Conservation (phyloP, 2,113 vertebrate species). For the Nothocercus nigrocapillus region DNA sequence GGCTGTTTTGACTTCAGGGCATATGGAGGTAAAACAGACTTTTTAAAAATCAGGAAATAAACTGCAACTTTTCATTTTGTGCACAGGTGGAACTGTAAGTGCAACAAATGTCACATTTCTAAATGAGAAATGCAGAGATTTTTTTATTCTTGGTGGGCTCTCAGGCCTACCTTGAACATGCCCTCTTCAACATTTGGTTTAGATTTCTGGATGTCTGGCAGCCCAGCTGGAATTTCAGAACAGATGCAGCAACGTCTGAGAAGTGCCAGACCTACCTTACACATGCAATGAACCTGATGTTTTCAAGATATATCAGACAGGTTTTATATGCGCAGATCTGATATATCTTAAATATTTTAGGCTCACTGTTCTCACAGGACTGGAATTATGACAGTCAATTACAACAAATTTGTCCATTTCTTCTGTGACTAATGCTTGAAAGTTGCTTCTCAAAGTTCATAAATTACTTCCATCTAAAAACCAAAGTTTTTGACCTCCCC, state of each 20-base stretch:
- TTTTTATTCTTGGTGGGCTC: background rate
- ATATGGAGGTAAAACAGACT: background rate
- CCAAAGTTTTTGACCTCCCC: background rate
- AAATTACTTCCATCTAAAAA: background rate
- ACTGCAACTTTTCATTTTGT: background rate
- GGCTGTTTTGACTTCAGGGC: background rate
- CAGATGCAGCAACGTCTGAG: background rate
- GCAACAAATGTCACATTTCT: background rate
- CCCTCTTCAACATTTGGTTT: background rate
- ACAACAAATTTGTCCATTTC: background rate
- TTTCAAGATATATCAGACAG: background rate
- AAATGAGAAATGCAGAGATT: background rate
- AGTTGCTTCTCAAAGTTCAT: background rate
- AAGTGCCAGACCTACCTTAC: background rate
- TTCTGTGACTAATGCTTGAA: background rate
- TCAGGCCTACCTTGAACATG: background rate
- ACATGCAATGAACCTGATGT: background rate
- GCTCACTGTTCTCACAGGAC: background rate
- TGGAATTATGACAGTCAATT: background rate
- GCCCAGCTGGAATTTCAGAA: background rate
- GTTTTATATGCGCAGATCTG: background rate
- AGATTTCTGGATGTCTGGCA: background rate
- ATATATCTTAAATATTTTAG: no score
- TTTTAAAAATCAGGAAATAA: background rate
- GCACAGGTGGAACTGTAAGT: background rate